Conservation (phyloP, 2,113 vertebrate species). For the Chinchilla lanigera region DNA sequence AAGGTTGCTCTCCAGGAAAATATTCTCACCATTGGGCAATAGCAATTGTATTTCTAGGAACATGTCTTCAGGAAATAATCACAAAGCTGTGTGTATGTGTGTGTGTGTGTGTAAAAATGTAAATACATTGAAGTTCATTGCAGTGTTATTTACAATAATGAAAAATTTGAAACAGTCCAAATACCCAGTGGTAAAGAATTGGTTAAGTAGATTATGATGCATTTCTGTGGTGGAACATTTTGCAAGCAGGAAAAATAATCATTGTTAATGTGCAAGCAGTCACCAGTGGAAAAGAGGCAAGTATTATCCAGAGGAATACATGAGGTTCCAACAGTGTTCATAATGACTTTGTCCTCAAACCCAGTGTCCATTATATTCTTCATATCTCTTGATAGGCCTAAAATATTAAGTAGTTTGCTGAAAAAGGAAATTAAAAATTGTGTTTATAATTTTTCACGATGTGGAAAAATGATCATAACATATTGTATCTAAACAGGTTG, state of each 20-base stretch:
- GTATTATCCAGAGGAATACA: too few relatives aligned
- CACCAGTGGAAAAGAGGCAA: neutral
- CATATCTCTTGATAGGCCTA: neutral
- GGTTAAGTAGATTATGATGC: neutral
- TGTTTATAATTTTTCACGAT: conserved; percentile 1
- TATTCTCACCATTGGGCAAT: neutral
- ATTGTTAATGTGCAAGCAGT: neutral
- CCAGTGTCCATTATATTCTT: neutral
- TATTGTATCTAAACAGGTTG: neutral
- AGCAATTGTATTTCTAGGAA: neutral
- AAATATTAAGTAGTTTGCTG: conserved; percentile 25
- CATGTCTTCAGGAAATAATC: neutral
- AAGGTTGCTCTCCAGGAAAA: neutral
- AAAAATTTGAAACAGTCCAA: neutral
- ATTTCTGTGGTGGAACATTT: neutral
- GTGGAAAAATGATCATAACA: neutral
- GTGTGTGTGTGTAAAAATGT: neutral
- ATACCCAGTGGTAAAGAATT: neutral
- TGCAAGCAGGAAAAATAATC: neutral
- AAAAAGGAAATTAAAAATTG: conserved; percentile 22
- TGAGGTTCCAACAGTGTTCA: neutral
- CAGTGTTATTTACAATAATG: neutral
- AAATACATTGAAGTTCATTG: neutral
- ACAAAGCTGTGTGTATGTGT: neutral
- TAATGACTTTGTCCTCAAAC: conserved; percentile 16